Evolutionary conservation across 64 coral and sea anemone species (phyloP).

Genomic region (Hydrozoanthus tunicans): DNA sequence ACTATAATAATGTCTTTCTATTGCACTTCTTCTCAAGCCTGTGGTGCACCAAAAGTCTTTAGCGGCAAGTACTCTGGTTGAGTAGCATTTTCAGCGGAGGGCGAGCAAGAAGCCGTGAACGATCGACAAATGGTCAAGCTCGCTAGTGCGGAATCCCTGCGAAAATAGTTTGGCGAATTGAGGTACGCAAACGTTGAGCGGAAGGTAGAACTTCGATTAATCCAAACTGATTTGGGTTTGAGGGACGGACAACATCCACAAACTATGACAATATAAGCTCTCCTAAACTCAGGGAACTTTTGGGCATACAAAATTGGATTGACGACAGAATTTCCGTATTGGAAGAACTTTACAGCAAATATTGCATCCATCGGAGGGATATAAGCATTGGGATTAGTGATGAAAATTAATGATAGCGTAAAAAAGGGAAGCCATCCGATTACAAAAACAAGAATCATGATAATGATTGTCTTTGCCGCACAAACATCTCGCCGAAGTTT

Average conservation of each 20-base stretch:
- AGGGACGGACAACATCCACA: constrained; percentile 37
- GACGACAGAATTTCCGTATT: constrained; percentile 81
- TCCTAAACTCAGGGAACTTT: constrained; percentile 86
- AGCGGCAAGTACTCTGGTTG: no score
- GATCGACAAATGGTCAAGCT: neutral
- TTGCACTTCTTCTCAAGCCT: no score
- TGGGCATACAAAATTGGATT: constrained; percentile 83
- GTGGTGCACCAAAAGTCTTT: no score
- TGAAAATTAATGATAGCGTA: constrained; percentile 29
- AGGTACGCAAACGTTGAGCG: neutral
- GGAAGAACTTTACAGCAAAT: constrained; percentile 79
- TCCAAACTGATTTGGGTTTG: constrained; percentile 15
- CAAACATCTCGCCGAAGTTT: constrained; percentile 53
- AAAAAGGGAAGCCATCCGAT: constrained; percentile 89
- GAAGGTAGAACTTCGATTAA: constrained; percentile 6
- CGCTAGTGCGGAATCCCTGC: neutral
- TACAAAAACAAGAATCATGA: constrained; percentile 75
- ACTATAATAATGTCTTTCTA: no score
- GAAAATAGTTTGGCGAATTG: neutral
- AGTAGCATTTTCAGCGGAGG: no score
- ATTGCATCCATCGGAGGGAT: constrained; percentile 50
- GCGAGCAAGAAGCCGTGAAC: no score
- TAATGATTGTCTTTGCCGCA: constrained; percentile 67
- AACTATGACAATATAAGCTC: constrained; percentile 55
- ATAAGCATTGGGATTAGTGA: neutral